Evolutionary conservation across 2,888 invertebrate genomes (phyloP).

Genomic region (Parnassius smintheus): DNA sequence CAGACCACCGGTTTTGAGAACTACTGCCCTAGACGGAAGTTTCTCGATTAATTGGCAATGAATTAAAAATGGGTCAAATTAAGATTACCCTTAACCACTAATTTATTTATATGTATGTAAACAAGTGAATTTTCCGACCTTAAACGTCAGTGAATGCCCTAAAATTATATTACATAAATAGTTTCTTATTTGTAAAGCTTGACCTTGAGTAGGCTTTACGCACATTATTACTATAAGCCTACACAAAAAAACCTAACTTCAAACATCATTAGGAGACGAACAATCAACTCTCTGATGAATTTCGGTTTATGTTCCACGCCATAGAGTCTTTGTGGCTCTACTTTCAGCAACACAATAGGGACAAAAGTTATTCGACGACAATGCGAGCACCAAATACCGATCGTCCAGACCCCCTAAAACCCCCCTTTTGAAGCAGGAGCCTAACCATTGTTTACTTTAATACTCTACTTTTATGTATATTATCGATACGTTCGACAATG

Average conservation of each 20-base stretch:
- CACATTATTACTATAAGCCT: conserved; percentile 32
- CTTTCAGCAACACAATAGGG: conserved; percentile 80
- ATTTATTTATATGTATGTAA: no score
- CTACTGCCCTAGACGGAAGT: no score
- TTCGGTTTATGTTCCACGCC: conserved; percentile 77
- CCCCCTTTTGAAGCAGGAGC: conserved; percentile 51
- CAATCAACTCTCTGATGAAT: conserved; percentile 78
- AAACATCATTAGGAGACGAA: conserved; percentile 72
- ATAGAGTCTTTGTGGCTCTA: conserved; percentile 77
- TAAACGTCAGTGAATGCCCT: background rate
- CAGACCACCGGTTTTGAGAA: no score
- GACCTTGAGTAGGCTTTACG: conserved; percentile 21
- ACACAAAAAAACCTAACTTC: conserved; percentile 47
- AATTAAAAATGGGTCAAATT: no score
- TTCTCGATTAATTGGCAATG: no score
- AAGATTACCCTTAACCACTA: no score
- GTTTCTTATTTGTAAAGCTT: conserved; percentile 6
- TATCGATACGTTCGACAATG: conserved; percentile 59
- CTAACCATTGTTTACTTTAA: conserved; percentile 78
- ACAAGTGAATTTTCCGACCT: no score
- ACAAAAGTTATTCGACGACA: conserved; percentile 82
- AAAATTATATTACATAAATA: background rate
- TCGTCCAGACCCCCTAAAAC: conserved; percentile 61
- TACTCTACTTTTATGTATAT: conserved; percentile 76
- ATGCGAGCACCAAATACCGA: conserved; percentile 82